A percentile compares a stretch with the other conserved stretches of the same genome.
Conservation (phyloP, 2,888 invertebrate genomes). For the Euclidia mi region DNA sequence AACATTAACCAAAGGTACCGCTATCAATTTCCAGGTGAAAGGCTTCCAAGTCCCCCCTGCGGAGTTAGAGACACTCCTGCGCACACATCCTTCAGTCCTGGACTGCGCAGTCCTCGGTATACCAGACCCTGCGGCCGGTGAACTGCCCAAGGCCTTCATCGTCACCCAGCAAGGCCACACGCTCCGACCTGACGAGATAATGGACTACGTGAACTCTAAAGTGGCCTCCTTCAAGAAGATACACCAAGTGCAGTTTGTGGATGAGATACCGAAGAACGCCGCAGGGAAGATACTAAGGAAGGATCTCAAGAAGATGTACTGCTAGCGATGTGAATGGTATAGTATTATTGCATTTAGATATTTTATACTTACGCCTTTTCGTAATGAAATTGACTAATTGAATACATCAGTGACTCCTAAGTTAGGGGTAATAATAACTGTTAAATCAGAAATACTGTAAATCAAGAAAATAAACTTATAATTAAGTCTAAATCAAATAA, state of each 20-base stretch:
- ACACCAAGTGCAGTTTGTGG: slow-evolving; percentile 91
- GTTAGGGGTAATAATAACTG: too few species aligned
- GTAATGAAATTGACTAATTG: too few species aligned
- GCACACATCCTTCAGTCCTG: slow-evolving; percentile 92
- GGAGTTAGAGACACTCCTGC: slow-evolving; percentile 94
- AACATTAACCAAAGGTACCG: too few species aligned
- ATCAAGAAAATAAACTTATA: too few species aligned
- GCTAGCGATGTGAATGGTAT: slow-evolving; percentile 32
- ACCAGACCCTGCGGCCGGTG: slow-evolving; percentile 93
- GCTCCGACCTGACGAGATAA: slow-evolving; percentile 88
- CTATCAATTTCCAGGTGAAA: slow-evolving; percentile 86
- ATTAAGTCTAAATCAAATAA: too few species aligned
- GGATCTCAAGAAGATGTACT: slow-evolving; percentile 86
- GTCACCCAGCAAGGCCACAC: slow-evolving; percentile 86
- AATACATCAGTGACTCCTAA: too few species aligned
- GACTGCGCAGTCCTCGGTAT: slow-evolving; percentile 97
- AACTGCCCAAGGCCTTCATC: slow-evolving; percentile 94
- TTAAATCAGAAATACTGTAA: too few species aligned
- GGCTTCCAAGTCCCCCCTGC: slow-evolving; percentile 96
- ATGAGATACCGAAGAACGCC: slow-evolving; percentile 93
- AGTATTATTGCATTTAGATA: too few species aligned
- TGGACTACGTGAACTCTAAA: slow-evolving; percentile 91
- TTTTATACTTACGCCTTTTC: too few species aligned
- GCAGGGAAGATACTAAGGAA: slow-evolving; percentile 94
- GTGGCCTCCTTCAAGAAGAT: slow-evolving; percentile 94